phyloP scores from a whole-genome alignment of 1,140 invertebrate genomes.

The Pseudomyrmex gracilis region DNA sequence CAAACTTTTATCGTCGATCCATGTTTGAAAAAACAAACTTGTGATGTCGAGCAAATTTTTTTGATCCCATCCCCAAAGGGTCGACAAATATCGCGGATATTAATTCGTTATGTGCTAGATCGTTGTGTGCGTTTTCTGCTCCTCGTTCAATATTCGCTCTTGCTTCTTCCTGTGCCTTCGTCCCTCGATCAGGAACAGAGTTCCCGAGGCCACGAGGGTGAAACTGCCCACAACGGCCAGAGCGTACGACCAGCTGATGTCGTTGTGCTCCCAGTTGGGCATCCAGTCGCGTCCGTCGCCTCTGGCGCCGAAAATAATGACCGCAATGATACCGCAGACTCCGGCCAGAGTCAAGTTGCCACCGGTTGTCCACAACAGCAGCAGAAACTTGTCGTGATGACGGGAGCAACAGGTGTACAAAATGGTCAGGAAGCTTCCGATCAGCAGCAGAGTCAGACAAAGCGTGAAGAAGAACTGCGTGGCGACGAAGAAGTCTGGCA shows the following conservation, averaged over 20 bases:
- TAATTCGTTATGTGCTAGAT: constrained; percentile 73
- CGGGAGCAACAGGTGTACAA: constrained; percentile 92
- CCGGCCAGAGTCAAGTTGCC: constrained; percentile 90
- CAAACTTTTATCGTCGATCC: too few relatives aligned
- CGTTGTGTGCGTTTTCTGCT: constrained; percentile 81
- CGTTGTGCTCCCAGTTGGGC: constrained; percentile 98
- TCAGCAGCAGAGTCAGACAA: constrained; percentile 91
- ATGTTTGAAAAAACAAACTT: too few relatives aligned
- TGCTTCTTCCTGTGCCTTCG: constrained; percentile 90
- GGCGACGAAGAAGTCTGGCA: constrained; percentile 96
- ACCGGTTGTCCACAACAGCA: constrained; percentile 90
- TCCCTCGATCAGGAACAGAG: constrained; percentile 93
- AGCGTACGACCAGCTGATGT: constrained; percentile 97
- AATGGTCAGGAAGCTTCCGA: constrained; percentile 90
- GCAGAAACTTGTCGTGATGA: constrained; percentile 91
- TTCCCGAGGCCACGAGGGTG: constrained; percentile 90
- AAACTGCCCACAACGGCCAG: constrained; percentile 93
- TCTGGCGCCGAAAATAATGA: constrained; percentile 93
- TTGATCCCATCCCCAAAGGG: too few relatives aligned
- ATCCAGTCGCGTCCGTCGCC: constrained; percentile 98
- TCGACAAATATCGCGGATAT: not conserved
- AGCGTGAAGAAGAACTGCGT: constrained; percentile 97
- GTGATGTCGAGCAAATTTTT: too few relatives aligned
- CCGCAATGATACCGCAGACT: constrained; percentile 91
- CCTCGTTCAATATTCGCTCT: constrained; percentile 87